Conservation (phyloP, 2,797 vertebrate species). For the Tenualosa ilisha region DNA sequence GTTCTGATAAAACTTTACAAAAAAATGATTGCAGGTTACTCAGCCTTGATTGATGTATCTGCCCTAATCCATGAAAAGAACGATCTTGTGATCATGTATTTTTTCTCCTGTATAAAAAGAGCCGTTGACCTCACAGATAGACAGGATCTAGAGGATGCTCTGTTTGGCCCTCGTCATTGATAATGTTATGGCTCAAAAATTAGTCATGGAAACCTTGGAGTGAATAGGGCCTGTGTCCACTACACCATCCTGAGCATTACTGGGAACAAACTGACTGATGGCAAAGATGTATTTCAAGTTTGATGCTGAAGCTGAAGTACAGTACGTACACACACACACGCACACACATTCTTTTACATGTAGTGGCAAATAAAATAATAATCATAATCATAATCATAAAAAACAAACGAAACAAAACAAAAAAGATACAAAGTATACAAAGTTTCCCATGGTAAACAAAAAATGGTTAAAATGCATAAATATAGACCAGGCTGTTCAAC, state of each 20-base stretch:
- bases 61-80: conserved; percentile 51
- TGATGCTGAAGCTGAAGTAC: conserved; percentile 74
- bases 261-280: conserved; percentile 44
- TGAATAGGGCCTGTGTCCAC: conserved; percentile 33
- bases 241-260: conserved; percentile 36
- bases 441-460: conserved; percentile 69
- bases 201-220: conserved; percentile 62
- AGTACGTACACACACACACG: conserved; percentile 72
- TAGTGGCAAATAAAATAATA: conserved; percentile 68
- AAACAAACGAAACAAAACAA: conserved; percentile 62
- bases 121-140: conserved; percentile 48
- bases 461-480: conserved; percentile 77
- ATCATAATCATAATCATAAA: conserved; percentile 52
- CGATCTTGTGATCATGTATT: conserved; percentile 61
- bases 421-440: conserved; percentile 76
- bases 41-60: conserved; percentile 61
- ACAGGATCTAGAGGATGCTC: conserved; percentile 48
- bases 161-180: conserved; percentile 46
- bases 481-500: conserved; percentile 68
- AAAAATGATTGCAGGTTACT: conserved; percentile 59
- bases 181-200: conserved; percentile 56
- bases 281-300: conserved; percentile 78
- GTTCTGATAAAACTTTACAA: conserved; percentile 77
- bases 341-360: conserved; percentile 63
- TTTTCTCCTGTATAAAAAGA: conserved; percentile 48